Evolutionary conservation across 2,797 vertebrate species (phyloP), one percentile per base, ranked within the genome.

Genomic region (Martes flavigula): DNA sequence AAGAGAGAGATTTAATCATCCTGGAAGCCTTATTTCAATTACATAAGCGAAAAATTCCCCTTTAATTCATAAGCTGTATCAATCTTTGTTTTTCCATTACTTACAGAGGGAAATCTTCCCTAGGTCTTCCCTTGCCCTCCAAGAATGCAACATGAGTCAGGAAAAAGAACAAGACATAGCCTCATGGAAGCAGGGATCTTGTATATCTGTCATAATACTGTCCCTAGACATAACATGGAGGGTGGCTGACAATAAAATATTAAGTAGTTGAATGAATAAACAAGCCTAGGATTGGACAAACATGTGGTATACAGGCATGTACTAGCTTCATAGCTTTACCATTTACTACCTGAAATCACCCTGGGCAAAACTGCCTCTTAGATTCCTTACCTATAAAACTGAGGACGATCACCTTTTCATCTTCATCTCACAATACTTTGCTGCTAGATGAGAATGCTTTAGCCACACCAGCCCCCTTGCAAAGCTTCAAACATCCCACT

Each of bases 31-130:
- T 73, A 93, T 83, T 81, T 93, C 43, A 90, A 77, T 72, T 78
- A 90, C 4, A 17, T 64, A 64, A 96, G 18, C 11, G 90, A 91
- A 51, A 12, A 91, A 40, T 82, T 32, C n/a, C 32, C 30, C 5
- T 85, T 25, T 51, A 60, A 68, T 86, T 62, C 3, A 3, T 30
- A 91, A 68, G 20, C 23, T 14, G 70, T 66, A 32, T 48, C 78
- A 82, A 93, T 78, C 56, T 90, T 82, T 91, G 20, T 91, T 94
- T 93, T 79, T 56, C 77, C 17, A 48, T 73, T 87, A 32, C 75
- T 62, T 78, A 17, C 12, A 62, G 23, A 51, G 51, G 18, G 7
- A 87, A 84, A 54, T 58, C 48, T 51, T 51, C 81, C 56, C 82
- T 70, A 51, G 87, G 13, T 91, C 66, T 75, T 91, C 27, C 8